phyloP scores from a whole-genome alignment of 2,888 invertebrate genomes.

The Pseudococcus jackbeardsleyi region DNA sequence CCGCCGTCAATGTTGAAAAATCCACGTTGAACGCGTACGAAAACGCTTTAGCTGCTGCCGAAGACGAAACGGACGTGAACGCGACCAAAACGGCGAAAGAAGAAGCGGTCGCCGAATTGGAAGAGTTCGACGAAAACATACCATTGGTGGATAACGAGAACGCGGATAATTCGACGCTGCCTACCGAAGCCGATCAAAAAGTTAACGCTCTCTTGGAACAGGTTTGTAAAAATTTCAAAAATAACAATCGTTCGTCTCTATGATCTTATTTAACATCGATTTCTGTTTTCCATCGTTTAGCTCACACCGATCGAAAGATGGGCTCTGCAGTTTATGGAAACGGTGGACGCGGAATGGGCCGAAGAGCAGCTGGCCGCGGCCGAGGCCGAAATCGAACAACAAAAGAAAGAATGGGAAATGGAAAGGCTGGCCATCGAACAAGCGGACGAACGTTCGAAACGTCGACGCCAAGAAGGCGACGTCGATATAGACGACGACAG shows the following conservation, averaged over 20 bases:
- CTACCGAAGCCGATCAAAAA: constrained; percentile 77
- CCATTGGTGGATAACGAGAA: constrained; percentile 78
- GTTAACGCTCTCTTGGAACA: constrained; percentile 80
- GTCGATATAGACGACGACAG: constrained; percentile 40
- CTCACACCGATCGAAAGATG: constrained; percentile 94
- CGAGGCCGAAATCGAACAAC: constrained; percentile 85
- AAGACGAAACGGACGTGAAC: constrained; percentile 94
- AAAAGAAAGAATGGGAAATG: constrained; percentile 90
- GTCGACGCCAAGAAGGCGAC: background rate
- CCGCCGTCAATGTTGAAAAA: constrained; percentile 48
- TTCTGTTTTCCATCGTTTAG: constrained; percentile 73
- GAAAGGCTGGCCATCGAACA: constrained; percentile 73
- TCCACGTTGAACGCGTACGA: constrained; percentile 74
- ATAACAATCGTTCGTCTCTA: background rate
- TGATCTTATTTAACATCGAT: background rate
- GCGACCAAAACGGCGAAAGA: constrained; percentile 91
- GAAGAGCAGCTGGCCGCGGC: constrained; percentile 87
- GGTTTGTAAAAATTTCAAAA: constrained; percentile 71
- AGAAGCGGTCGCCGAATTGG: constrained; percentile 90
- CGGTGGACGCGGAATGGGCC: constrained; percentile 82
- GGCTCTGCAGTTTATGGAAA: constrained; percentile 95
- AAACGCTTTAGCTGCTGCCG: constrained; percentile 88
- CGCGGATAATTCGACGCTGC: constrained; percentile 69
- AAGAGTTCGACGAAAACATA: constrained; percentile 96
- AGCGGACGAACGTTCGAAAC: constrained; percentile 58